phyloP scores from a whole-genome alignment of 92 coral and sea anemone genomes.

The Actinostola sp. region DNA sequence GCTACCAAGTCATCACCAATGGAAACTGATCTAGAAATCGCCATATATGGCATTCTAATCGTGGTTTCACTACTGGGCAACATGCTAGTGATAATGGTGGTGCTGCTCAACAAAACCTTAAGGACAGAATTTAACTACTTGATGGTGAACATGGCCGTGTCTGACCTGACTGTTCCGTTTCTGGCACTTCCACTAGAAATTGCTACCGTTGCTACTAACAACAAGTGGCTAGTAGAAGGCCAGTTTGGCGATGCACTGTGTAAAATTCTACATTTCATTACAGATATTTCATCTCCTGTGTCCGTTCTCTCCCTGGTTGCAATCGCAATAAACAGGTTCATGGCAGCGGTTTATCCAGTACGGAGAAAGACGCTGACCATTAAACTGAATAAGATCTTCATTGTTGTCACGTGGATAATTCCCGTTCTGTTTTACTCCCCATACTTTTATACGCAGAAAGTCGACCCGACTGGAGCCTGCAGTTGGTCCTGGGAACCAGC shows the following conservation, averaged over 20 bases:
- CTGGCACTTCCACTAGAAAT: not conserved
- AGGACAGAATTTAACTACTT: not conserved
- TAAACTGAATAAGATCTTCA: not conserved
- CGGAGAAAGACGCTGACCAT: not conserved
- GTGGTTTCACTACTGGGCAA: no score
- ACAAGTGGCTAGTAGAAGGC: not conserved
- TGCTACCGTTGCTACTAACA: not conserved
- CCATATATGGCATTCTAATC: no score
- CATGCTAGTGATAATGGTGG: not conserved
- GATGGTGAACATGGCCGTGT: constrained; percentile 2
- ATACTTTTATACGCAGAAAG: not conserved
- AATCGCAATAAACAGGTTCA: not conserved
- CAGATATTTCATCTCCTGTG: not conserved
- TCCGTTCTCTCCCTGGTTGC: not conserved
- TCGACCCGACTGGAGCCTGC: not conserved
- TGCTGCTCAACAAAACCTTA: not conserved
- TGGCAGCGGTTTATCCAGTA: not conserved
- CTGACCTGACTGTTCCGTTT: not conserved
- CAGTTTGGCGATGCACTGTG: not conserved
- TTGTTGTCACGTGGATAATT: not conserved
- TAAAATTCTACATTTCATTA: not conserved
- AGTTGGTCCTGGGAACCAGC: no score
- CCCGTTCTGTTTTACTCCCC: not conserved
- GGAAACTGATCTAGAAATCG: no score
- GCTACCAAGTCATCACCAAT: no score